phyloP scores from a whole-genome alignment of 2,888 invertebrate species.

The Rhimphoctona megacephalus region DNA sequence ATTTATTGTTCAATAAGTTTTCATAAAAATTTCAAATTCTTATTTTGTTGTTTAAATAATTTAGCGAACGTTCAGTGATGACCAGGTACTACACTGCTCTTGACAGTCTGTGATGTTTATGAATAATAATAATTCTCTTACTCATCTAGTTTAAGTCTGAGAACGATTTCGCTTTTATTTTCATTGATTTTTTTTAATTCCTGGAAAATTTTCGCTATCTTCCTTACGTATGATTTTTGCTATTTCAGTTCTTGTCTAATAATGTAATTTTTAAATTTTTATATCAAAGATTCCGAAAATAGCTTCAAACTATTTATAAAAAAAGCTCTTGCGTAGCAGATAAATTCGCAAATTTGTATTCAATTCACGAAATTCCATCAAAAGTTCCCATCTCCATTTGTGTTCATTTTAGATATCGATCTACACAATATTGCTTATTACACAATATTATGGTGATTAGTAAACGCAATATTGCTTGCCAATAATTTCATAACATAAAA shows the following conservation, averaged over 20 bases:
- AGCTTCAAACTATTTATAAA: neutral
- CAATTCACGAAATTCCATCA: neutral
- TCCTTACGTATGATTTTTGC: neutral
- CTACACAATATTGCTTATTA: too few species aligned
- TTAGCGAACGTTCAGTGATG: slow-evolving; percentile 75
- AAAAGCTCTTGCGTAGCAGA: neutral
- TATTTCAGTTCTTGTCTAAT: neutral
- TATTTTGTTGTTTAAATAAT: slow-evolving; percentile 4
- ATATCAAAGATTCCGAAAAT: neutral
- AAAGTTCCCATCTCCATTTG: neutral
- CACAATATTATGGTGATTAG: too few species aligned
- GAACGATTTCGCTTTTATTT: slow-evolving; percentile 61
- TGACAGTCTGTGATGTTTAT: slow-evolving; percentile 70
- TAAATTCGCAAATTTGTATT: neutral
- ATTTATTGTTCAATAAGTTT: neutral
- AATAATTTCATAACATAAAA: too few species aligned
- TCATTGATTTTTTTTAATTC: neutral
- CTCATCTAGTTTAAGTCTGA: slow-evolving; percentile 84
- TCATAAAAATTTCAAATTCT: neutral
- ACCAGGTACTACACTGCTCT: slow-evolving; percentile 75
- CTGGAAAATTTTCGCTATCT: neutral
- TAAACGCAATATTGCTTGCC: too few species aligned
- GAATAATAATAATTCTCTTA: slow-evolving; percentile 73
- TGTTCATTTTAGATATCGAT: neutral
- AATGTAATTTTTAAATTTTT: neutral